Conservation (phyloP, 2,113 vertebrate genomes). For the Silurus asotus region DNA sequence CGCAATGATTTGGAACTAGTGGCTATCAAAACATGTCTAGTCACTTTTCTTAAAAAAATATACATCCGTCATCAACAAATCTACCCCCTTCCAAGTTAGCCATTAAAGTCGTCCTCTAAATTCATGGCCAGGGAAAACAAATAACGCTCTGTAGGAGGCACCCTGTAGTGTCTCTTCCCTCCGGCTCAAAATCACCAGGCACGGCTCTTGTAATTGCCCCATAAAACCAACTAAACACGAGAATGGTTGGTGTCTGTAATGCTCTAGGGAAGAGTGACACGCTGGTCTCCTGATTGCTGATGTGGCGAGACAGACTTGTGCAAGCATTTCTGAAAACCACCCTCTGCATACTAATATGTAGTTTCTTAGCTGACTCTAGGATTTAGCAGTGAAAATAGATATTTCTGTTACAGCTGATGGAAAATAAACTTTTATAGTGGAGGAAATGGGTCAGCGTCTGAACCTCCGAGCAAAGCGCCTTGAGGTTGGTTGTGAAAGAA, state of each 20-base stretch:
- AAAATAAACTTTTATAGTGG: neutral
- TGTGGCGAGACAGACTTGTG: conserved; percentile 14
- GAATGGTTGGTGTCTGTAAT: neutral
- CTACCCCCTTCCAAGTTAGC: neutral
- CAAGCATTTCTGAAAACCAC: conserved; percentile 27
- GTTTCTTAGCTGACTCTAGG: conserved; percentile 4
- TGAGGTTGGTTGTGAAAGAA: neutral
- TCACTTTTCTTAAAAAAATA: neutral
- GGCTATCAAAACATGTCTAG: neutral
- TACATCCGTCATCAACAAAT: neutral
- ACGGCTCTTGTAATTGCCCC: conserved; percentile 11
- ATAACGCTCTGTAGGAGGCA: neutral
- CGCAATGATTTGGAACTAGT: neutral
- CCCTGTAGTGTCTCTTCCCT: neutral
- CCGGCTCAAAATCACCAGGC: conserved; percentile 9
- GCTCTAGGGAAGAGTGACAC: conserved; percentile 8
- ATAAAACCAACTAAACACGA: conserved; percentile 22
- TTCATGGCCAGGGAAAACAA: neutral
- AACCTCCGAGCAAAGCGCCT: neutral
- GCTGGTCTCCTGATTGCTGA: conserved; percentile 35
- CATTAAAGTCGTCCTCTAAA: neutral
- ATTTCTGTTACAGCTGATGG: conserved; percentile 12
- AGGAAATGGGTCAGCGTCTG: conserved; percentile 8
- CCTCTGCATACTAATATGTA: conserved; percentile 31
- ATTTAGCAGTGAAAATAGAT: neutral